Evolutionary conservation across 1,140 invertebrate genomes (phyloP).

Genomic region (Drosophila carrolli): DNA sequence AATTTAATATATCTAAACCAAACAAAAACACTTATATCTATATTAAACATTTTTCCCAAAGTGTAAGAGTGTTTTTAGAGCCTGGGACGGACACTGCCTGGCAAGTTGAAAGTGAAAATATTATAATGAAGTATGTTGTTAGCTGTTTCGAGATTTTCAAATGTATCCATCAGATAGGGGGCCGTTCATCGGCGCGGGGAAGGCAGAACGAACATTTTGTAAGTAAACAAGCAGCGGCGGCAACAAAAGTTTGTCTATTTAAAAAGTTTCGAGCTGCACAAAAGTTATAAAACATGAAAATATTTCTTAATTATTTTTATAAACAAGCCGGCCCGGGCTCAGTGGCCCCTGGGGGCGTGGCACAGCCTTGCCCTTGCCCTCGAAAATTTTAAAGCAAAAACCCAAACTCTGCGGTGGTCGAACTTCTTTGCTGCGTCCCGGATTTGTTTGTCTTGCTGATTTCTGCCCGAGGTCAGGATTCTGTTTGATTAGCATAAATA

Average conservation of each 20-base stretch:
- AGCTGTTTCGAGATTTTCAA: constrained; percentile 80
- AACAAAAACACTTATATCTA: no score
- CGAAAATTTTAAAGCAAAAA: constrained; percentile 16
- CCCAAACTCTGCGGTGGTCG: constrained; percentile 39
- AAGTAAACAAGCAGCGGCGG: constrained; percentile 73
- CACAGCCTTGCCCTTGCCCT: constrained; percentile 44
- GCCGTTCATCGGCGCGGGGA: background rate
- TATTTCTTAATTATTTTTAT: constrained; percentile 83
- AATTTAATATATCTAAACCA: background rate
- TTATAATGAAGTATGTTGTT: constrained; percentile 83
- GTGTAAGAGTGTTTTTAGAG: background rate
- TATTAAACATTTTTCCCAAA: background rate
- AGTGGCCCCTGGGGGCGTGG: constrained; percentile 15
- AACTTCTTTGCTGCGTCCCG: constrained; percentile 16
- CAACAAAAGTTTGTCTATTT: constrained; percentile 81
- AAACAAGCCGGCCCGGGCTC: constrained; percentile 53
- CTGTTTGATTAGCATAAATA: constrained; percentile 82
- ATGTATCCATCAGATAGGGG: constrained; percentile 70
- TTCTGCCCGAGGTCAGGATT: constrained; percentile 77
- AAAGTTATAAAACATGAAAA: constrained; percentile 83
- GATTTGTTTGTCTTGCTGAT: constrained; percentile 72
- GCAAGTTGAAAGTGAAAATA: constrained; percentile 82
- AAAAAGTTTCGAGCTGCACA: constrained; percentile 77
- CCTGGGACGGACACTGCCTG: constrained; percentile 22
- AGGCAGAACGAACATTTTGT: constrained; percentile 55